Evolutionary conservation across 2,888 invertebrate genomes (phyloP).

Genomic region (Lycocerus yunnanus): DNA sequence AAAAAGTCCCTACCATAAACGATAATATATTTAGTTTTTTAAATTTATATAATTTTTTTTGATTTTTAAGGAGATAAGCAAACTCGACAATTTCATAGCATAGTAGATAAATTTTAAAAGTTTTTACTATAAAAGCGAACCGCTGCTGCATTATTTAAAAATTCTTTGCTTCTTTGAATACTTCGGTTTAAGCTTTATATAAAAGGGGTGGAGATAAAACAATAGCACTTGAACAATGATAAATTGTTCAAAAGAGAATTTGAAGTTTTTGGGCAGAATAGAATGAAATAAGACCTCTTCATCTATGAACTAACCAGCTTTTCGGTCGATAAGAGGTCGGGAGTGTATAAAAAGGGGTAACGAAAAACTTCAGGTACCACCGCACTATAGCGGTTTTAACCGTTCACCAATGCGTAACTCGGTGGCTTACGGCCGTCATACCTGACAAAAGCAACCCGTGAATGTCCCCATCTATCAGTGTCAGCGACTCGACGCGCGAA

Average conservation of each 20-base stretch:
- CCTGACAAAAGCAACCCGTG: constrained; percentile 42
- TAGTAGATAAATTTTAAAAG: not conserved
- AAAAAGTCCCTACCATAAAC: not conserved
- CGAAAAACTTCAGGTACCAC: constrained; percentile 1
- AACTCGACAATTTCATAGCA: not conserved
- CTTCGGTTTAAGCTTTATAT: constrained; percentile 31
- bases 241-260: constrained; percentile 38
- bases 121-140: not conserved
- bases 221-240: constrained; percentile 44
- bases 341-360: not conserved
- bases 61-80: not conserved
- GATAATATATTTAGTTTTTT: not conserved
- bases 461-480: constrained; percentile 49
- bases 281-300: constrained; percentile 37
- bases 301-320: constrained; percentile 31
- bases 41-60: not conserved
- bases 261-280: constrained; percentile 38
- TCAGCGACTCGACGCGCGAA: constrained; percentile 44
- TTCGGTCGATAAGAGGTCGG: constrained; percentile 36
- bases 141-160: not conserved
- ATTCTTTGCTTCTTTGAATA: constrained; percentile 31
- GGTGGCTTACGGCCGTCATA: constrained; percentile 37
- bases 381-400: constrained; percentile 21
- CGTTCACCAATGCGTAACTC: constrained; percentile 26
- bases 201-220: constrained; percentile 37